Evolutionary conservation across 1,140 invertebrate genomes (phyloP), one percentile per base, ranked within the genome.

Genomic region (Drosophila sproati): DNA sequence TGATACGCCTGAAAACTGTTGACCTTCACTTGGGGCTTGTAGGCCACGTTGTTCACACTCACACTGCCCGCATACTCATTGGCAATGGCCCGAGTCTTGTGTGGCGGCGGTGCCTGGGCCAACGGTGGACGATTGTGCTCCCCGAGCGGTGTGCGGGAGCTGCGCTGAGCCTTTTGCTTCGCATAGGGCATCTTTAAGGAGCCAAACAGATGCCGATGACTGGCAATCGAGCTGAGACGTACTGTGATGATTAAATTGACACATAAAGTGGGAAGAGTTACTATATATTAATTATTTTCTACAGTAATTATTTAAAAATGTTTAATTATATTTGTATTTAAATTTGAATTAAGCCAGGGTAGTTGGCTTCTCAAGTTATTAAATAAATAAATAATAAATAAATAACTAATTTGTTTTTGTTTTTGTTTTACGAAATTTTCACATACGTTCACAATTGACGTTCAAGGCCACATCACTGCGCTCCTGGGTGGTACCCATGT

Each of bases 391-490:
- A 20, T 12, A 20, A 20, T 20, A 20, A 20, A 20, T 20, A 20
- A 20, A 20, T 6, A 47, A 47, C 6, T 20, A 47, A 0, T 20
- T 47, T 12, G 12, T 12, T 12, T 12, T 12, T 12, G 12, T 12
- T 12, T 12, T 12, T 12, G 12, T 12, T 12, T 12, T 12, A 12
- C 0, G 12, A 12, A 12, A 12, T 12, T 50, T 28, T 6, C 48
- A 88, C 91, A 83, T 51, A 92, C 91, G 55, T 57, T 87, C 82
- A 37, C 80, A 85, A 48, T 91, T 80, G 0, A 61, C 50, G 34
- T 76, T 82, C 0, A 93, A 39, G 2, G 75, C 57, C 4, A 92
- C 68, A 43, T 91, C 78, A 5, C 83, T 85, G 20, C 82, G 78
- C 29, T 92, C 92, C 59, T 91, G 89, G 0, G 80, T 80, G 43